Conservation (phyloP, 2,113 vertebrate genomes). For the Rhinopomastus cyanomelas region DNA sequence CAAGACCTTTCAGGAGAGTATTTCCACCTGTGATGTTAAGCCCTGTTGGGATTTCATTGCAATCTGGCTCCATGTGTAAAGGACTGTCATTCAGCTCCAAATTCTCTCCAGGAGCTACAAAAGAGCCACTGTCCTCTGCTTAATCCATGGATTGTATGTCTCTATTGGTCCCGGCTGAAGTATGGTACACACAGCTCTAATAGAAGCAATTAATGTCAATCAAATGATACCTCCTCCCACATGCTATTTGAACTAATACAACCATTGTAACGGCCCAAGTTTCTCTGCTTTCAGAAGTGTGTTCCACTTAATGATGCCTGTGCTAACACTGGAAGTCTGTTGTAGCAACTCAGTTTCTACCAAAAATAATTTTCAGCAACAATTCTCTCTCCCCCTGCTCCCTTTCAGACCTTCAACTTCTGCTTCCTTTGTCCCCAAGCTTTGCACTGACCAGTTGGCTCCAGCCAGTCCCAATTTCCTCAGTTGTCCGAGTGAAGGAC, state of each 20-base stretch:
- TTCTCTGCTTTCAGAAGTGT: slow-evolving; percentile 17
- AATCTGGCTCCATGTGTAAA: background rate
- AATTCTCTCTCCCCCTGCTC: background rate
- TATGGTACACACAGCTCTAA: slow-evolving; percentile 36
- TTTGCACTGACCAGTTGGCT: slow-evolving; percentile 2
- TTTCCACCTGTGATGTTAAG: slow-evolving; percentile 63
- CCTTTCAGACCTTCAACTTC: background rate
- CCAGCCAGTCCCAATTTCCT: slow-evolving; percentile 32
- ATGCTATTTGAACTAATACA: slow-evolving; percentile 15
- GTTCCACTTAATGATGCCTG: background rate
- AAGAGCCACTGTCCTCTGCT: slow-evolving; percentile 60
- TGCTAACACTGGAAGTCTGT: slow-evolving; percentile 37
- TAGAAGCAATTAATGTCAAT: slow-evolving; percentile 65
- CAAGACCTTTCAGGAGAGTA: slow-evolving; percentile 11
- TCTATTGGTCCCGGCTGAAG: slow-evolving; percentile 38
- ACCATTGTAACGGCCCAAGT: slow-evolving; percentile 4
- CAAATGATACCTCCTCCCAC: slow-evolving; percentile 53
- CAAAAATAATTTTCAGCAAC: slow-evolving; percentile 11
- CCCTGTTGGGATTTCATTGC: slow-evolving; percentile 11
- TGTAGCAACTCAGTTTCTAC: slow-evolving; percentile 18
- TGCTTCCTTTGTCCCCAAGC: slow-evolving; percentile 12
- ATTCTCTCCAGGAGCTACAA: slow-evolving; percentile 30
- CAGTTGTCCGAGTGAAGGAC: background rate
- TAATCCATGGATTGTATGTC: slow-evolving; percentile 25
- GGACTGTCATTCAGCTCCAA: slow-evolving; percentile 45